These are phyloP conservation scores for Macrosoma leucophasiata DNA, from an alignment of 2,888 invertebrate species.

Conservation along the genomic window DNA sequence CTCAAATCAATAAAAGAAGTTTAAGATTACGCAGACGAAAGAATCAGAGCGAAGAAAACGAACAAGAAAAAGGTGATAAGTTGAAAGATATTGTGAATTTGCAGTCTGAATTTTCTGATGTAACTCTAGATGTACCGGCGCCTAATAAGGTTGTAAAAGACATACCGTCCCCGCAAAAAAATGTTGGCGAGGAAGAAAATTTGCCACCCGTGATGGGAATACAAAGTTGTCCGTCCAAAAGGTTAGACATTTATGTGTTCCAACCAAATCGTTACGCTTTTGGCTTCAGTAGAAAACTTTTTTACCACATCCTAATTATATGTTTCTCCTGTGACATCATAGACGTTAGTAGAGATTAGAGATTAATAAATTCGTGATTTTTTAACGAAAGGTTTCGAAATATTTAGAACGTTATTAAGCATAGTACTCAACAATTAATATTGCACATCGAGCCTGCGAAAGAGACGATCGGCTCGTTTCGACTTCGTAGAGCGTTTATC, in stretches of 20 bases:
- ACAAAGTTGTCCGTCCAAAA: conserved; percentile 62
- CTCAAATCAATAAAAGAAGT: conserved; percentile 34
- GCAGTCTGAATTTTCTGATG: conserved; percentile 56
- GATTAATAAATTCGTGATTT: no score
- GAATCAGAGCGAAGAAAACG: conserved; percentile 34
- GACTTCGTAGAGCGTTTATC: no score
- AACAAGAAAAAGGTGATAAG: conserved; percentile 31
- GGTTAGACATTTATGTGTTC: conserved; percentile 34
- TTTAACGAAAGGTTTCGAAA: no score
- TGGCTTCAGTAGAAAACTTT: no score
- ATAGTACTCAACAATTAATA: no score
- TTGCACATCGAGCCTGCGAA: no score
- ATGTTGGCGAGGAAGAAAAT: conserved; percentile 40
- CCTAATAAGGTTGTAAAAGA: conserved; percentile 40
- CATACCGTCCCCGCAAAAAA: conserved; percentile 53
- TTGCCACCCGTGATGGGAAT: conserved; percentile 40
- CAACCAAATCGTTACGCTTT: no score
- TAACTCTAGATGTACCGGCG: conserved; percentile 51
- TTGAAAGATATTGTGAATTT: conserved; percentile 58
- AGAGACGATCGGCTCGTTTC: no score
- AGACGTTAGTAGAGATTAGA: no score
- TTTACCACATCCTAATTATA: no score
- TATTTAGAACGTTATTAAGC: no score
- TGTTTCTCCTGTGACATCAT: no score
- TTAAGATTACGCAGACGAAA: conserved; percentile 44